Base-by-base conservation (phyloP, 1,140 invertebrate genomes). In the Pogonus chalceus region DNA sequence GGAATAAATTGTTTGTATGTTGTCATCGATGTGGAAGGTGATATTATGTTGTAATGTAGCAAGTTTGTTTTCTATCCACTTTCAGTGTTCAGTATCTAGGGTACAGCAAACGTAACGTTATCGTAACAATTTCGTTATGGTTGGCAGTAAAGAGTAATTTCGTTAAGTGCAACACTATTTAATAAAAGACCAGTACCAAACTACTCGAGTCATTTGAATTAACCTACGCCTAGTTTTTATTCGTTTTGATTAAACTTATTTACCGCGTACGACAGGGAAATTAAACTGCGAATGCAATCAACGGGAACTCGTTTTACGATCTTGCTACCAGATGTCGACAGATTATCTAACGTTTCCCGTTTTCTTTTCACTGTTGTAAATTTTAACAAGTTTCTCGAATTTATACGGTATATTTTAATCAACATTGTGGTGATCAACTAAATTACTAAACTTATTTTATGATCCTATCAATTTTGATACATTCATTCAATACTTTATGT, bases 71-170 rank as follows among this genome's bases (percentile, higher is more conserved):
- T 16, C 7, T 12, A 3, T 43, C 7, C 37, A 4, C 9, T 18
- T 12, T 4, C 37, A 10, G 37, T 43, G n/a, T n/a, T n/a, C n/a
- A n/a, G n/a, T n/a, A n/a, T n/a, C n/a, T n/a, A n/a, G n/a, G n/a
- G n/a, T n/a, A n/a, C 37, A 10, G 37, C 9, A 43, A 16, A 43
- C 7, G 37, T 43, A 43, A 43, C 18, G 37, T 18, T 43, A 43
- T 43, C 37, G 37, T 43, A 43, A 43, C 37, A 43, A 43, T 43
- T 43, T 43, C 37, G 37, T 43, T 43, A 43, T 43, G 37, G 37
- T 43, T 31, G 26, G 26, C 14, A 31, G 26, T 31, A 43, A 18
- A 43, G 9, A 12, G 37, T 43, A 43, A 43, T 43, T 43, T 43
- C 18, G 37, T 43, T 43, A 43, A 43, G 37, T 43, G 37, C 37